Percentiles rank a stretch among this genome's conserved stretches.
These are phyloP conservation scores for Rambutsinella grinnellia DNA, from an alignment of 2,888 invertebrate species.

Conservation along the genomic window DNA sequence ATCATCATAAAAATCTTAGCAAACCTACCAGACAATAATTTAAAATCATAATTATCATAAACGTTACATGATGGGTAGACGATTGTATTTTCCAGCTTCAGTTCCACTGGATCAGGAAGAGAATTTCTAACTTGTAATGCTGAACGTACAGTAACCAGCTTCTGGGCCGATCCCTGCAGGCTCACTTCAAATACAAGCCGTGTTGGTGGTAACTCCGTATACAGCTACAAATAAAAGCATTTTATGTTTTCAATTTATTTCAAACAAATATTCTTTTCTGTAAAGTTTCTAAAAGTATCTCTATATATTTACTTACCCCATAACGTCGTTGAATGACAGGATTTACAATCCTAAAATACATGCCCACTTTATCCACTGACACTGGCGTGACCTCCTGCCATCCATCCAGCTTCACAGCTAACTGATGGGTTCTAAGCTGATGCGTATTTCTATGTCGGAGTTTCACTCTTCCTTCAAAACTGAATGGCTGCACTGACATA, in stretches of 20 bases:
- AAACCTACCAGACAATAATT: no score
- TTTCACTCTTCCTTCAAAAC: constrained; percentile 84
- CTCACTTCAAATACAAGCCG: constrained; percentile 92
- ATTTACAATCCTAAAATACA: constrained; percentile 85
- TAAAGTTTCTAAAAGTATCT: no score
- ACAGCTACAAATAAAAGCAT: constrained; percentile 56
- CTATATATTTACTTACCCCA: constrained; percentile 48
- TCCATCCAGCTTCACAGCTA: constrained; percentile 89
- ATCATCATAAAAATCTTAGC: no score
- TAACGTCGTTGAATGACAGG: constrained; percentile 65
- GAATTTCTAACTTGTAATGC: constrained; percentile 86
- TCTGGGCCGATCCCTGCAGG: constrained; percentile 93
- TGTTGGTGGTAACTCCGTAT: constrained; percentile 72
- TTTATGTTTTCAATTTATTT: not conserved
- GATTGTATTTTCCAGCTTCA: constrained; percentile 77
- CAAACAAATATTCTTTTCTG: no score
- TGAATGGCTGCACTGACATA: constrained; percentile 86
- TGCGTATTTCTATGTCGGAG: constrained; percentile 81
- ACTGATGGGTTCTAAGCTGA: constrained; percentile 85
- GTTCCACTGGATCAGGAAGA: constrained; percentile 79
- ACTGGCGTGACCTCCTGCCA: constrained; percentile 91
- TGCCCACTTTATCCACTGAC: constrained; percentile 95
- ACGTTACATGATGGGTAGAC: constrained; percentile 64
- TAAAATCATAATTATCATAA: no score
- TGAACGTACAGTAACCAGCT: constrained; percentile 92